These are phyloP conservation scores for Microctonus aethiopoides DNA, from an alignment of 2,888 invertebrate species.

Conservation along the genomic window DNA sequence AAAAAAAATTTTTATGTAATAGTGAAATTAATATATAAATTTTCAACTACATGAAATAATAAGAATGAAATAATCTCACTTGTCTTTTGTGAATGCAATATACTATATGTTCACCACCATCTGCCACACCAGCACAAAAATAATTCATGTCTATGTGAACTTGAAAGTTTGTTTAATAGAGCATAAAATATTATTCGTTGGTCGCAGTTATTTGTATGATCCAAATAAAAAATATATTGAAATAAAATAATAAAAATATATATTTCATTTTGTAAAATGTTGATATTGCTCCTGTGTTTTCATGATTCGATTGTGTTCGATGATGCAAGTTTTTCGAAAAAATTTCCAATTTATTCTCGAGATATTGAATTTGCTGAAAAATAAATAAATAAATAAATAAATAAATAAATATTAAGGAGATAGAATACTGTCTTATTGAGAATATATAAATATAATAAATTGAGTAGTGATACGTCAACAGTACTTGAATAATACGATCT, in stretches of 20 bases:
- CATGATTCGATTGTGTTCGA: too few relatives aligned
- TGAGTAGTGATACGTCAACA: slow-evolving; percentile 34
- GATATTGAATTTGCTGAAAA: neutral
- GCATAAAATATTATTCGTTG: neutral
- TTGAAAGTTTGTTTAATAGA: neutral
- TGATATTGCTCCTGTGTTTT: too few relatives aligned
- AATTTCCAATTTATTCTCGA: too few relatives aligned
- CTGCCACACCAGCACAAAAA: neutral
- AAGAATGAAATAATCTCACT: neutral
- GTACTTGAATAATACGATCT: slow-evolving; percentile 50
- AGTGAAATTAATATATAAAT: too few relatives aligned
- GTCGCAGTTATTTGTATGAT: neutral
- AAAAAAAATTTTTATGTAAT: too few relatives aligned
- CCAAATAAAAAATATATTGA: neutral
- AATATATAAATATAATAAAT: slow-evolving; percentile 42
- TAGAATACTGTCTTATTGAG: slow-evolving; percentile 17
- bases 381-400: neutral
- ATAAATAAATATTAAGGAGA: neutral
- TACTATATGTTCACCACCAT: neutral
- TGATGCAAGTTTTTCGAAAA: too few relatives aligned
- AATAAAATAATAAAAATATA: neutral
- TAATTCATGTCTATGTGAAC: neutral
- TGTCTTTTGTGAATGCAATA: slow-evolving; percentile 3
- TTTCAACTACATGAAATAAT: neutral
- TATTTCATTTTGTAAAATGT: too few relatives aligned